Evolutionary conservation across 2,113 vertebrate genomes (phyloP).

Genomic region (Prolemur simus): DNA sequence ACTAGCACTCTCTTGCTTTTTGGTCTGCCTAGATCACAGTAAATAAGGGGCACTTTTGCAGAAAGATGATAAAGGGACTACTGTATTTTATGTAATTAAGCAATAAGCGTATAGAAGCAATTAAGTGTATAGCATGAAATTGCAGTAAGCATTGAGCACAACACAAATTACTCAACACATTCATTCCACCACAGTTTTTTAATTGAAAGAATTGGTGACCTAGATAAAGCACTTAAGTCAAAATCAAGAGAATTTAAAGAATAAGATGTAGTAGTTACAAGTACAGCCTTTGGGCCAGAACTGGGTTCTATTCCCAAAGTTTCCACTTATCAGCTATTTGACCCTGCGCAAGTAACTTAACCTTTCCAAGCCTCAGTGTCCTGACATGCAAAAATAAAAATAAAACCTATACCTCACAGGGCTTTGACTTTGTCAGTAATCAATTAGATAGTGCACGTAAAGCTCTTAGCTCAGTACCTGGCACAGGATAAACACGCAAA

Average conservation of each 20-base stretch:
- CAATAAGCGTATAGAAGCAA: constrained; percentile 75
- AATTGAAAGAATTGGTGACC: constrained; percentile 74
- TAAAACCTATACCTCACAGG: not conserved
- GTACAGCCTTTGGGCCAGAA: not conserved
- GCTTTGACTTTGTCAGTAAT: not conserved
- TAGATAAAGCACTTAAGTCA: constrained; percentile 69
- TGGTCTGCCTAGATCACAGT: constrained; percentile 51
- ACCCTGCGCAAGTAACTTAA: not conserved
- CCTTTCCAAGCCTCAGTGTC: not conserved
- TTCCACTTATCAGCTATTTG: not conserved
- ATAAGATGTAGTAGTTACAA: constrained; percentile 35
- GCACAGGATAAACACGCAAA: not conserved
- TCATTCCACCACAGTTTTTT: constrained; percentile 63
- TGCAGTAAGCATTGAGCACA: constrained; percentile 70
- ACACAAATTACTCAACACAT: constrained; percentile 73
- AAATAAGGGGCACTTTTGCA: constrained; percentile 69
- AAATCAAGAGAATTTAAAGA: constrained; percentile 52
- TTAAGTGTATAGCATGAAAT: constrained; percentile 75
- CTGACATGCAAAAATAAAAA: constrained; percentile 43
- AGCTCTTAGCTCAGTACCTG: not conserved
- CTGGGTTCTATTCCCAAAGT: not conserved
- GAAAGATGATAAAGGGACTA: constrained; percentile 72
- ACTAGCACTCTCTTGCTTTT: constrained; percentile 27
- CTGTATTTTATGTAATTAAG: constrained; percentile 75
- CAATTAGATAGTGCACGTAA: not conserved